Evolutionary conservation across 2,888 invertebrate species (phyloP).

Genomic region (Pachycephus smyrnensis): DNA sequence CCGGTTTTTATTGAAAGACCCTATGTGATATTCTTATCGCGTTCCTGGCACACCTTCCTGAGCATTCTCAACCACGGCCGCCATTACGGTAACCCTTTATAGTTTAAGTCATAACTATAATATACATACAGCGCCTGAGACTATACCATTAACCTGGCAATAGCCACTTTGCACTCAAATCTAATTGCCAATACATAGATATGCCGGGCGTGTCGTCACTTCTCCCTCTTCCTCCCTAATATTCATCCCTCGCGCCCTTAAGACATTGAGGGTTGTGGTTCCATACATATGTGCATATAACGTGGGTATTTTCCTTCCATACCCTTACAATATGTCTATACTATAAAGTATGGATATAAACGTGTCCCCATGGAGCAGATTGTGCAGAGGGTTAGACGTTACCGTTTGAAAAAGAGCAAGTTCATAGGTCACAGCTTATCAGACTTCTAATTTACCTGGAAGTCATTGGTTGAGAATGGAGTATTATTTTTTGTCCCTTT

Average conservation of each 20-base stretch:
- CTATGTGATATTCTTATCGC: background rate
- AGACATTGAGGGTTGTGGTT: background rate
- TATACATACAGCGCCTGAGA: background rate
- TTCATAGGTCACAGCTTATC: background rate
- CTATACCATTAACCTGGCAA: background rate
- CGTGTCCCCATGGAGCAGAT: background rate
- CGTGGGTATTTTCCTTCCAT: background rate
- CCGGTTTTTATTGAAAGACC: conserved; percentile 2
- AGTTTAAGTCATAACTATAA: background rate
- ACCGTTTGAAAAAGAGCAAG: background rate
- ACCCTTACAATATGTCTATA: background rate
- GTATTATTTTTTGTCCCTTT: background rate
- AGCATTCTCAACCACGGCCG: background rate
- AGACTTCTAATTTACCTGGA: background rate
- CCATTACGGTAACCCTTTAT: background rate
- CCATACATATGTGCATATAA: background rate
- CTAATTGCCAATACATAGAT: background rate
- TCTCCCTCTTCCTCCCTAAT: background rate
- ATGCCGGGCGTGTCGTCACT: background rate
- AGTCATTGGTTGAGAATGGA: background rate
- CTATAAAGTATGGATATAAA: background rate
- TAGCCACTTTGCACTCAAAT: background rate
- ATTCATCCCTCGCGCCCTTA: background rate
- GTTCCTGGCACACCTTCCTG: background rate
- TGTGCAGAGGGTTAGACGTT: background rate